These are phyloP conservation scores for Myotis daubentonii DNA, from an alignment of 2,797 vertebrate species.

Conservation along the genomic window DNA sequence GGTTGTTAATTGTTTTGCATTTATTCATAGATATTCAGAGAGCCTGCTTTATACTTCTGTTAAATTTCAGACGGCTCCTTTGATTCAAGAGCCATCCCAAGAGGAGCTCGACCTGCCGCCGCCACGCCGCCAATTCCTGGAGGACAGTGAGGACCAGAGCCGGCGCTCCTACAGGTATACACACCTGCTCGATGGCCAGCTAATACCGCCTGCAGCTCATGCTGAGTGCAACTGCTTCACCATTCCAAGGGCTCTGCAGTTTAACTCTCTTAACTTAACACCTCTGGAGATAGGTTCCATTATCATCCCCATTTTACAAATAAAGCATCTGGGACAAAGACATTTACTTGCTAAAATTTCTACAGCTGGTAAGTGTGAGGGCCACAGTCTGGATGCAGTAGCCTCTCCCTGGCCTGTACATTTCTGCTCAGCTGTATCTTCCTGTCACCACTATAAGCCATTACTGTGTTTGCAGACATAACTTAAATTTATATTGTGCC, in stretches of 20 bases:
- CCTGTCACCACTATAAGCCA: fast-evolving
- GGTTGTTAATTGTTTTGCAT: neutral
- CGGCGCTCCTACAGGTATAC: constrained; percentile 94
- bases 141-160: constrained; percentile 93
- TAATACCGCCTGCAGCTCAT: neutral
- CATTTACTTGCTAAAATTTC: neutral
- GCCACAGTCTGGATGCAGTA: fast-evolving
- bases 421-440: fast-evolving
- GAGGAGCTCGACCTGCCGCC: constrained; percentile 91
- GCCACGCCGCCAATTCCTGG: constrained; percentile 91
- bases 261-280: fast-evolving
- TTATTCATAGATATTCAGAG: neutral
- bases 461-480: neutral
- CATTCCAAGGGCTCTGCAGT: fast-evolving
- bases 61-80: constrained; percentile 90
- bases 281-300: fast-evolving
- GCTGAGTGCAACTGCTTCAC: neutral
- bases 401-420: neutral
- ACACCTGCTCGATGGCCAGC: neutral
- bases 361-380: fast-evolving
- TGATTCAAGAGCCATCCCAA: constrained; percentile 92
- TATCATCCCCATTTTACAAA: neutral
- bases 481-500: neutral
- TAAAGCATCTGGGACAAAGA: too few relatives aligned
- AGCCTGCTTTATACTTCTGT: neutral